Evolutionary conservation across 2,113 vertebrate genomes (phyloP).

Genomic region (Geococcyx californianus): DNA sequence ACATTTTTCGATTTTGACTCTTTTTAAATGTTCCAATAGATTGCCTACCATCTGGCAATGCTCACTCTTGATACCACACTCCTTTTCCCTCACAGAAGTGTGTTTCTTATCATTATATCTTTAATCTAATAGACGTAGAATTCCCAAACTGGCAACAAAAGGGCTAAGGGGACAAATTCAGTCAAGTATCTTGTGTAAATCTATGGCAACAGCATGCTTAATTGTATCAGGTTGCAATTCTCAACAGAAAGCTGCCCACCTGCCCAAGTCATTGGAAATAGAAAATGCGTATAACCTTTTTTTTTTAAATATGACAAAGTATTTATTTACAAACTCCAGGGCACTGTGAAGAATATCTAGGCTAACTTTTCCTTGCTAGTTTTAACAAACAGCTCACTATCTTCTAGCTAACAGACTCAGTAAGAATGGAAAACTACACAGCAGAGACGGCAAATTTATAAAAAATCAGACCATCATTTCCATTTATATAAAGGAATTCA

Average conservation of each 20-base stretch:
- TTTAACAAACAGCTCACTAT: neutral
- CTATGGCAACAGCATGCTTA: neutral
- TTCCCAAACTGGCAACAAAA: neutral
- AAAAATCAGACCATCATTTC: neutral
- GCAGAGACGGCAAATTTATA: neutral
- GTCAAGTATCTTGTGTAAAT: neutral
- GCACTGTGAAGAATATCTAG: neutral
- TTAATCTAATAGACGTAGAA: slow-evolving; percentile 10
- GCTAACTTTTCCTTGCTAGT: neutral
- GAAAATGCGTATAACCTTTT: neutral
- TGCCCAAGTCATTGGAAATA: neutral
- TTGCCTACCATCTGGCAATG: slow-evolving; percentile 41
- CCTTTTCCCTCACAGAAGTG: neutral
- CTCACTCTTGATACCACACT: slow-evolving; percentile 31
- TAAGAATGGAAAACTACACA: neutral
- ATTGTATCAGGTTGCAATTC: neutral
- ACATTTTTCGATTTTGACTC: slow-evolving; percentile 21
- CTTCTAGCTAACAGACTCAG: neutral
- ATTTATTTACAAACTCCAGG: neutral
- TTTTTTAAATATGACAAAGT: neutral
- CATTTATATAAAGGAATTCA: neutral
- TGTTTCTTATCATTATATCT: slow-evolving; percentile 47
- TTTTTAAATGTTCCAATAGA: slow-evolving; percentile 27
- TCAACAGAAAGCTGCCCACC: neutral
- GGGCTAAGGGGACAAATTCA: neutral